Base-by-base conservation (phyloP, 1,140 invertebrate species). In the Caerostris darwini region DNA sequence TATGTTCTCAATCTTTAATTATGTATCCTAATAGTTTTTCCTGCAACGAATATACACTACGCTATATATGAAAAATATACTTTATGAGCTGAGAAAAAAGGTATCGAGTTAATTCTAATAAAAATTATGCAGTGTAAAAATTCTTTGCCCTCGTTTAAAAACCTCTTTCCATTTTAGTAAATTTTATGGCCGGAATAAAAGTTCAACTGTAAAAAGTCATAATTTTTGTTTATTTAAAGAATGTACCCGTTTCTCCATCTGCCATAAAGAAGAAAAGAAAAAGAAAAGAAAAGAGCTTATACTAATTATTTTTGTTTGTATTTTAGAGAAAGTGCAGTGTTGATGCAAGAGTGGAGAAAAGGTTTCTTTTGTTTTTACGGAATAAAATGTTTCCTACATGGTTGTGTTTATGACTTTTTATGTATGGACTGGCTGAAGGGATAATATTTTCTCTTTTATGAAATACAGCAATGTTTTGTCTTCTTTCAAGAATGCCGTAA, bases 181-280 rank as follows among this genome's bases (percentile, higher is more conserved):
- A 50, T 81, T 81, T 81, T 81, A 81, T 81, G 71, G 12, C 19
- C 5, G 71, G 50, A 81, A 50, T 81, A 81, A 81, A 81, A 12
- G 8, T 81, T 14, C 71, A 17, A 81, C 7, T 12, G 34, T 53
- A 34, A 53, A 81, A 19, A 53, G 6, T 5, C 19, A 81, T 50
- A 34, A 34, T 81, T 14, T 10, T 53, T 14, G 6, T 12, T 81
- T 81, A 19, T 5, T 4, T n/a, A 56, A n/a, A 56, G 19, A 85
- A 57, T 57, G 56, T 54, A n/a, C 3, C 7, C 14, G 1, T 57
- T 85, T 56, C 50, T 7, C 53, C 3, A 3, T 50, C 4, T 14
- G 17, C 5, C 14, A 14, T 17, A 14, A 85, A 85, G 56, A 50
- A 58, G 54, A 19, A 3, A 10, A 58, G 3, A 8, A 19, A 58